Conservation (phyloP, 30 jellyfish, hydroid and myxozoan species). For the Chironex yamaguchii region DNA sequence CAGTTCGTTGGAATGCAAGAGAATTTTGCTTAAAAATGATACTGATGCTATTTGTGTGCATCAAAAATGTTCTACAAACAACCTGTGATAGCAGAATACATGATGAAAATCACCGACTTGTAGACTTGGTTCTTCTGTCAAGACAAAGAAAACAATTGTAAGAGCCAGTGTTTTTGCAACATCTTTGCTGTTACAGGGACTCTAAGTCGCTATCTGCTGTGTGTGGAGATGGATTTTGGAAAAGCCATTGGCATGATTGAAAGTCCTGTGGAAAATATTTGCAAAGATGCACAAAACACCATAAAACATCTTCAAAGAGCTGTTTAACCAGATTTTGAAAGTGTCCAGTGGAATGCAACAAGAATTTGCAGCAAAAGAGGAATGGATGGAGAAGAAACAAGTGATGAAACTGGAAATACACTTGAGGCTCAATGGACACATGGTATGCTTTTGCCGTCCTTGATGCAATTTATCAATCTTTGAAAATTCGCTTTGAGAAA, state of each 20-base stretch:
- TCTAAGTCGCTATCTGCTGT: not conserved
- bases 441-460: not conserved
- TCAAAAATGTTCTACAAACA: not conserved
- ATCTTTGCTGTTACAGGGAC: not conserved
- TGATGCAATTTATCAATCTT: not conserved
- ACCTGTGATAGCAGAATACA: not conserved
- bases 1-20: not conserved
- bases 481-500: not conserved
- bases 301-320: too few relatives aligned
- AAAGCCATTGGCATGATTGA: not conserved
- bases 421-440: not conserved
- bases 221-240: not conserved
- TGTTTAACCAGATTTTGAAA: too few relatives aligned
- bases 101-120: not conserved
- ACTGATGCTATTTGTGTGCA: not conserved
- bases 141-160: not conserved
- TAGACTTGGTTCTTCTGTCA: not conserved
- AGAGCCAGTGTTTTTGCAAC: not conserved
- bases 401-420: not conserved
- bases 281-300: too few relatives aligned
- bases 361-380: too few relatives aligned
- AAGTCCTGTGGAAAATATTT: too few relatives aligned
- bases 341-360: too few relatives aligned
- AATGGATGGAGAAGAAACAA: too few relatives aligned
- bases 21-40: not conserved